Percentiles rank a stretch among this genome's conserved stretches.
These are phyloP conservation scores for Caenorhabditis sp. DNA, from an alignment of 2,888 invertebrate genomes.

Conservation along the genomic window DNA sequence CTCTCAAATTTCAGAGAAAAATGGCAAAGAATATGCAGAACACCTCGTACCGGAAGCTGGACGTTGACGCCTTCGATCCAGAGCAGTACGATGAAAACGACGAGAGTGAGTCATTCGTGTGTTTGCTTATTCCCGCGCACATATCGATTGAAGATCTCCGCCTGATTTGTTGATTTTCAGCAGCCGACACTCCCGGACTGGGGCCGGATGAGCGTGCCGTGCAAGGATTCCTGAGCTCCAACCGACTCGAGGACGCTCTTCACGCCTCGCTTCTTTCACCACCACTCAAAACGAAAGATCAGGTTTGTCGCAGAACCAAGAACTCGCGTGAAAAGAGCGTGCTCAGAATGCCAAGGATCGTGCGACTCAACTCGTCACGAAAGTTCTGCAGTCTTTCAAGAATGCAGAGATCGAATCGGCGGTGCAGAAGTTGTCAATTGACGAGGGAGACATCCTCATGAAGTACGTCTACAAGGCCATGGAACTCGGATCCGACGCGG, in stretches of 20 bases:
- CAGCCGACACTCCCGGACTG: slow-evolving; percentile 59
- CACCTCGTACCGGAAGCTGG: slow-evolving; percentile 73
- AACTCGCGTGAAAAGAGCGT: too few relatives aligned
- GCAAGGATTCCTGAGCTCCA: slow-evolving; percentile 56
- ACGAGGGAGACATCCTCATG: slow-evolving; percentile 75
- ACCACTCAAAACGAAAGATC: slow-evolving; percentile 73
- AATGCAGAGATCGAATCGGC: slow-evolving; percentile 70
- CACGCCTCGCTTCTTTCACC: slow-evolving; percentile 70
- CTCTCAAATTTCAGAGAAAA: neutral
- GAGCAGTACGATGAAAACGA: slow-evolving; percentile 73
- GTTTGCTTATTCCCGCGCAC: neutral
- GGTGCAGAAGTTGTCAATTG: slow-evolving; percentile 64
- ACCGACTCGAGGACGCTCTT: slow-evolving; percentile 71
- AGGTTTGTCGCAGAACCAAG: slow-evolving; percentile 57
- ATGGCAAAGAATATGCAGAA: slow-evolving; percentile 76
- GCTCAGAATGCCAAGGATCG: slow-evolving; percentile 69
- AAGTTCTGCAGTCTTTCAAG: slow-evolving; percentile 73
- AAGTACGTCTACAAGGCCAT: slow-evolving; percentile 77
- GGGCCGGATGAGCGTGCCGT: slow-evolving; percentile 66
- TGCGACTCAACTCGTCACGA: slow-evolving; percentile 65
- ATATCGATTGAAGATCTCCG: neutral
- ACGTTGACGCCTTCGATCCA: slow-evolving; percentile 75
- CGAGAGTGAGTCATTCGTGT: slow-evolving; percentile 59
- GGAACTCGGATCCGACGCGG: slow-evolving; percentile 71
- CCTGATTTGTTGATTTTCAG: slow-evolving; percentile 13